Evolutionary conservation across 2,888 invertebrate genomes (phyloP).

Genomic region (Ellobium chinense): DNA sequence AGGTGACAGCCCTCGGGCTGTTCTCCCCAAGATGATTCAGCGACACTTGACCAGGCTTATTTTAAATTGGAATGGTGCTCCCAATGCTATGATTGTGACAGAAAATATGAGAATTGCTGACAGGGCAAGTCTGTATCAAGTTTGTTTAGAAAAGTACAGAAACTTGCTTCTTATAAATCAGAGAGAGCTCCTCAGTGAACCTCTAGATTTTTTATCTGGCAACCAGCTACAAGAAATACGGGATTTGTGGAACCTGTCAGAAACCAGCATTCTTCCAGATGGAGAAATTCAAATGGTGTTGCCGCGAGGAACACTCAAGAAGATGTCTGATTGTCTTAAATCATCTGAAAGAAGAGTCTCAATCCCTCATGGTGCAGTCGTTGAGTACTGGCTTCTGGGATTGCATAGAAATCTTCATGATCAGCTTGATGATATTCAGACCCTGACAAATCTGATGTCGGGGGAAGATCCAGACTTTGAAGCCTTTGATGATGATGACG

Average conservation of each 20-base stretch:
- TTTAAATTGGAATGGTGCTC: not conserved
- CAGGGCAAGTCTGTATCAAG: not conserved
- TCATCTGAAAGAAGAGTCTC: not conserved
- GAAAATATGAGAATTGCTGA: not conserved
- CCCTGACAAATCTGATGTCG: not conserved
- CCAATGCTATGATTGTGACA: not conserved
- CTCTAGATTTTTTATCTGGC: not conserved
- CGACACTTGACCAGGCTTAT: constrained; percentile 31
- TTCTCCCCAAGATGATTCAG: constrained; percentile 8
- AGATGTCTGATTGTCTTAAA: not conserved
- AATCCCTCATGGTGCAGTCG: not conserved
- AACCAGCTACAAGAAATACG: not conserved
- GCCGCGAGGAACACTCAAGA: not conserved
- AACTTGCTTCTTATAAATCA: not conserved
- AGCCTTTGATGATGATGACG: constrained; percentile 23
- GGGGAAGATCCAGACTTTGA: constrained; percentile 5
- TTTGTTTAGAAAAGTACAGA: not conserved
- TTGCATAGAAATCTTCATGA: not conserved
- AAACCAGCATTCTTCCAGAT: not conserved
- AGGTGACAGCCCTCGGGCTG: not conserved
- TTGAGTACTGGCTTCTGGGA: constrained; percentile 33
- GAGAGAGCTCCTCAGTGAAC: not conserved
- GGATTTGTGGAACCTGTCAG: not conserved
- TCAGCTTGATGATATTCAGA: constrained; percentile 32
- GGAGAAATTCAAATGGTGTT: not conserved